phyloP scores from a whole-genome alignment of 2,113 vertebrate genomes.

The Loxodonta africana region DNA sequence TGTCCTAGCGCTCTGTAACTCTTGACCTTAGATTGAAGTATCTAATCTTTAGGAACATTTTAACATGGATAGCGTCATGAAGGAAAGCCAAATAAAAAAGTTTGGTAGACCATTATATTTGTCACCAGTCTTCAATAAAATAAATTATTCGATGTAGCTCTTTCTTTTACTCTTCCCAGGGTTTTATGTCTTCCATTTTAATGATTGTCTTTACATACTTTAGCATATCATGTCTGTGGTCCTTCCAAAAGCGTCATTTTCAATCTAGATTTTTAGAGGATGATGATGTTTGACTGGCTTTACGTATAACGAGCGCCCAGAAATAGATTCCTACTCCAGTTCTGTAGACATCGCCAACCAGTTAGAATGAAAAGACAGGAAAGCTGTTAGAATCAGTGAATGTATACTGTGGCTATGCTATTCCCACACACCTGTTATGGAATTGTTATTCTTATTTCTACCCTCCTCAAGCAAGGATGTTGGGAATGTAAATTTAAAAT shows the following conservation, averaged over 20 bases:
- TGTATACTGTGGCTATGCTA: background rate
- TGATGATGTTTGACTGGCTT: background rate
- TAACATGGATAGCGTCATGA: background rate
- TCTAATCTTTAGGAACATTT: background rate
- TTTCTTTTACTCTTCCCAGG: background rate
- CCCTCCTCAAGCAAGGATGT: background rate
- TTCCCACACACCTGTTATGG: background rate
- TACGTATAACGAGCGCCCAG: conserved; percentile 68
- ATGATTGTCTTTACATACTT: conserved; percentile 34
- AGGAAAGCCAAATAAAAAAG: background rate
- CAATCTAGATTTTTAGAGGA: conserved; percentile 43
- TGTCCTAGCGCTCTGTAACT: background rate
- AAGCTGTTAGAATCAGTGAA: background rate
- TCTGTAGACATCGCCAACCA: conserved; percentile 56
- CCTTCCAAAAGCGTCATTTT: conserved; percentile 20
- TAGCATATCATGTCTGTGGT: background rate
- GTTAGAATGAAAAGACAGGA: conserved; percentile 64
- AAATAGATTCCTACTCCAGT: conserved; percentile 59
- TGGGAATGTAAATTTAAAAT: background rate
- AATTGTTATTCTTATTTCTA: conserved; percentile 4
- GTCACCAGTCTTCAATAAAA: background rate
- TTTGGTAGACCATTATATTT: background rate
- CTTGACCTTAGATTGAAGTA: background rate
- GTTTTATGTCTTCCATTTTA: conserved; percentile 23
- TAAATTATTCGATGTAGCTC: conserved; percentile 54